A percentile compares a stretch with the other conserved stretches of the same genome.
These are phyloP conservation scores for Tetramorium alpestre DNA, from an alignment of 1,140 invertebrate species.

Conservation along the genomic window DNA sequence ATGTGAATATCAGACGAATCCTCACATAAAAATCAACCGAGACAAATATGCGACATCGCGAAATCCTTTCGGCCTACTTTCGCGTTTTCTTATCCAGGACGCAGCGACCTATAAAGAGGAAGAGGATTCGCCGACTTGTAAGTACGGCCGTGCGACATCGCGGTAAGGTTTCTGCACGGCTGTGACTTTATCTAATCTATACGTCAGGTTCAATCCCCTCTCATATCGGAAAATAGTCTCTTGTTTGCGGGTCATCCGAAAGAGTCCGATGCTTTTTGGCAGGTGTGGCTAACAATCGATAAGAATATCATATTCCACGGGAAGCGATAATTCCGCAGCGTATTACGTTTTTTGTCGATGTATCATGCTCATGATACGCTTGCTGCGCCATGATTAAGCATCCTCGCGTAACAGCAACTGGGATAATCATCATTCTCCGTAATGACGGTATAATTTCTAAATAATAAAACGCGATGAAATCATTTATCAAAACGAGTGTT, in stretches of 20 bases:
- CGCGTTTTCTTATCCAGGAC: constrained; percentile 24
- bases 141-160: not conserved
- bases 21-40: constrained; percentile 23
- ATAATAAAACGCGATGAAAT: constrained; percentile 9
- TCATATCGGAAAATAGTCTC: not conserved
- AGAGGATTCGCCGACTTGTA: not conserved
- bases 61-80: constrained; percentile 56
- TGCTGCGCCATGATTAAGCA: not conserved
- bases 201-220: not conserved
- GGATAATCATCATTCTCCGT: not conserved
- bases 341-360: not conserved
- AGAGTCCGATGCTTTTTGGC: not conserved
- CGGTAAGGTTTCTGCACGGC: not conserved
- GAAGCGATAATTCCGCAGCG: not conserved
- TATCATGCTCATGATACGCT: not conserved
- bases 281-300: not conserved
- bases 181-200: constrained; percentile 19
- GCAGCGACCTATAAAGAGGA: not conserved
- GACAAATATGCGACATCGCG: constrained; percentile 14
- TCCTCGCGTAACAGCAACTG: not conserved
- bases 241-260: not conserved
- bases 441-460: not conserved
- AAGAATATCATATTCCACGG: not conserved
- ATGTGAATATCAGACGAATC: constrained; percentile 33
- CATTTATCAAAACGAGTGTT: not conserved